A percentile compares a stretch with the other conserved stretches of the same genome.
Evolutionary conservation across 2,113 vertebrate species (phyloP).

Genomic region (Microcebus griseorufus): DNA sequence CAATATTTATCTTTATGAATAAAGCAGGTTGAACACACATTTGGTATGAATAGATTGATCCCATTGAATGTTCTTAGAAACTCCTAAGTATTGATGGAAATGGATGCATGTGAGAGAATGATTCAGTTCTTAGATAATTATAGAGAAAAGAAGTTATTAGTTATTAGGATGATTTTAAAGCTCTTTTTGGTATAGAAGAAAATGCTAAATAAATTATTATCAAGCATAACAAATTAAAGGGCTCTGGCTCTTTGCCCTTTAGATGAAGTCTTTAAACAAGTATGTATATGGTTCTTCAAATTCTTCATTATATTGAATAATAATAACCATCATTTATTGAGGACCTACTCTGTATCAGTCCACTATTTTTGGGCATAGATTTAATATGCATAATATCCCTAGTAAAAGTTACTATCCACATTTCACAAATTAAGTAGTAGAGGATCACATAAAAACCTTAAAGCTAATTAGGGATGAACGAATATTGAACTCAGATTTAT

Average conservation of each 20-base stretch:
- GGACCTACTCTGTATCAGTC: background rate
- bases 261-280: background rate
- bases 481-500: background rate
- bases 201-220: conserved; percentile 29
- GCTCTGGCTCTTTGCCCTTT: background rate
- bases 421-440: background rate
- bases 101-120: background rate
- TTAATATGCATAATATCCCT: background rate
- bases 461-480: background rate
- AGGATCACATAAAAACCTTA: background rate
- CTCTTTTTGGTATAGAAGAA: conserved; percentile 17
- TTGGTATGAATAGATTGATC: background rate
- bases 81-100: background rate
- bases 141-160: background rate
- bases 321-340: background rate
- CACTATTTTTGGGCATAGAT: background rate
- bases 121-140: background rate
- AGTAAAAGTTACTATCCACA: background rate
- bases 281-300: background rate
- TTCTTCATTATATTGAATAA: background rate
- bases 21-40: background rate
- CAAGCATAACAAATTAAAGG: background rate
- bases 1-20: background rate
- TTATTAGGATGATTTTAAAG: conserved; percentile 32
- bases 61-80: background rate